Evolutionary conservation across 2,888 invertebrate genomes (phyloP).

Genomic region (Tetheella fluctuosa): DNA sequence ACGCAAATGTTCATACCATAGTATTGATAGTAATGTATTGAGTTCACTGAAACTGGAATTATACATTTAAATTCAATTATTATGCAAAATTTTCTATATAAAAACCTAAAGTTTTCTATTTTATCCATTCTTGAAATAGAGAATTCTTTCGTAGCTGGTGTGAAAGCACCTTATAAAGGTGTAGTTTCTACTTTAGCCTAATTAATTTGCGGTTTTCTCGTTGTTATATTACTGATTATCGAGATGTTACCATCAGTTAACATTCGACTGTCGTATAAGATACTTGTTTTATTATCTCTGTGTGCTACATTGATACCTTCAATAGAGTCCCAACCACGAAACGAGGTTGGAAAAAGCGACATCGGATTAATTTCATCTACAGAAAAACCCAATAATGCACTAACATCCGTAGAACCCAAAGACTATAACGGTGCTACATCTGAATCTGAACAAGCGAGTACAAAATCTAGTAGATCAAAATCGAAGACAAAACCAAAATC

Average conservation of each 20-base stretch:
- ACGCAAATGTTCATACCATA: background rate
- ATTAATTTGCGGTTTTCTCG: slow-evolving; percentile 8
- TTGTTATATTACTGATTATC: background rate
- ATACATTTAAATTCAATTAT: slow-evolving; percentile 5
- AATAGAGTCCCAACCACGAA: background rate
- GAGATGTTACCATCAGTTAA: background rate
- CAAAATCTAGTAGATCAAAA: background rate
- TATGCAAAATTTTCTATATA: background rate
- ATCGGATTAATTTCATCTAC: background rate
- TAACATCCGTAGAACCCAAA: background rate
- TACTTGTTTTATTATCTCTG: background rate
- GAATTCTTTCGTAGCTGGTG: background rate
- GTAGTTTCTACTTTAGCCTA: slow-evolving; percentile 6
- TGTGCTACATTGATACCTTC: background rate
- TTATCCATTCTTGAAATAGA: background rate
- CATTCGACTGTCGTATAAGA: background rate
- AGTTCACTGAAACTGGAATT: slow-evolving; percentile 1
- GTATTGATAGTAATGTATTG: background rate
- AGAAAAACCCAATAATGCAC: background rate
- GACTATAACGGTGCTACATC: background rate
- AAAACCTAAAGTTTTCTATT: slow-evolving; percentile 5
- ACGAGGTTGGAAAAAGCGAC: background rate
- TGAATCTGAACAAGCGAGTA: background rate
- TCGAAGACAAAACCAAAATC: background rate
- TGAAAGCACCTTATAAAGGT: background rate